Percentiles rank a stretch among this genome's conserved stretches.
phyloP scores from a whole-genome alignment of 2,113 vertebrate species.

The Cololabis saira region DNA sequence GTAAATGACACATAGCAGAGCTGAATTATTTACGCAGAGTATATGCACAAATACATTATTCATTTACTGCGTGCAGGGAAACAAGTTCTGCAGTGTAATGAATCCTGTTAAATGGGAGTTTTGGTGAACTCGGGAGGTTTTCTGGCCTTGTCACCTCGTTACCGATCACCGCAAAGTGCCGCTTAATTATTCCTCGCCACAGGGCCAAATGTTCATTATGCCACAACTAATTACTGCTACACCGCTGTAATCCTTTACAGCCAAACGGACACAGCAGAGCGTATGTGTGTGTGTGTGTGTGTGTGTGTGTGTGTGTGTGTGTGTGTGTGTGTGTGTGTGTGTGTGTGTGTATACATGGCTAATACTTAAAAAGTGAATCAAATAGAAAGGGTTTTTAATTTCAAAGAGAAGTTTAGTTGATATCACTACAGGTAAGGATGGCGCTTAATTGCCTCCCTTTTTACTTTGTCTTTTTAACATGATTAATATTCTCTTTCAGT shows the following conservation, averaged over 20 bases:
- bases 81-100: conserved; percentile 33
- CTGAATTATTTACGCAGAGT: conserved; percentile 53
- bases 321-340: conserved; percentile 1
- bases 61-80: conserved; percentile 13
- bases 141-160: conserved; percentile 59
- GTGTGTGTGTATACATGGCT: conserved; percentile 3
- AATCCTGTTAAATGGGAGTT: conserved; percentile 46
- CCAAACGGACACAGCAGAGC: conserved; percentile 32
- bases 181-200: conserved; percentile 75
- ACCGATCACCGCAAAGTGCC: conserved; percentile 70
- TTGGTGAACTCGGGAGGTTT: conserved; percentile 45
- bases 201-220: conserved; percentile 75
- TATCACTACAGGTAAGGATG: conserved; percentile 23
- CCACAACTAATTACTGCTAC: conserved; percentile 77
- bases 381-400: conserved; percentile 19
- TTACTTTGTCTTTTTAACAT: conserved; percentile 2
- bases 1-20: conserved; percentile 12
- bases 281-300: neutral
- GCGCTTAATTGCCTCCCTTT: conserved; percentile 22
- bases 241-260: conserved; percentile 57
- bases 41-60: conserved; percentile 45
- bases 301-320: conserved; percentile 10
- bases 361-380: neutral
- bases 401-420: conserved; percentile 1
- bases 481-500: neutral